These are phyloP conservation scores for Ceuthmochares aereus DNA, from an alignment of 2,113 vertebrate genomes.

Conservation along the genomic window DNA sequence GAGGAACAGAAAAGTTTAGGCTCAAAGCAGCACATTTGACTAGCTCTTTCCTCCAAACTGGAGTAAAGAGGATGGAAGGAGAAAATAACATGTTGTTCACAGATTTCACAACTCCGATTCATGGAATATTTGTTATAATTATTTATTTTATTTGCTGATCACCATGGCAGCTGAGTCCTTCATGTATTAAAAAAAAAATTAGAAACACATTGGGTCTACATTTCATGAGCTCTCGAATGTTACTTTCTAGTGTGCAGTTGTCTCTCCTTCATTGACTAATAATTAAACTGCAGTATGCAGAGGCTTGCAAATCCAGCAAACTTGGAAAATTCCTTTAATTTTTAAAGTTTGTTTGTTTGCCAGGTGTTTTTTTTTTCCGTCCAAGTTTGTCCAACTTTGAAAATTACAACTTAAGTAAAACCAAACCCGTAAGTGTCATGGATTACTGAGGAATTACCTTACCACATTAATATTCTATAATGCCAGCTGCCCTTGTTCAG, in stretches of 20 bases:
- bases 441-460: constrained; percentile 48
- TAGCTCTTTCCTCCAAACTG: background rate
- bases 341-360: constrained; percentile 66
- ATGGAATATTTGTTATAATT: constrained; percentile 56
- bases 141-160: constrained; percentile 63
- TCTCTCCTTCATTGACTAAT: constrained; percentile 58
- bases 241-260: constrained; percentile 40
- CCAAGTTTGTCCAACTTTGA: constrained; percentile 45
- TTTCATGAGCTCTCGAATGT: constrained; percentile 16
- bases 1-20: background rate
- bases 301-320: constrained; percentile 47
- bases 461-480: constrained; percentile 50
- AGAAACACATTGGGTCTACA: constrained; percentile 20
- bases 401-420: constrained; percentile 69
- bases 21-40: background rate
- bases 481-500: constrained; percentile 28
- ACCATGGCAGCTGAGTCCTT: constrained; percentile 44
- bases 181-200: background rate
- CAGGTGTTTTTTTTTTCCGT: constrained; percentile 54
- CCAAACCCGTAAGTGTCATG: constrained; percentile 59
- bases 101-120: constrained; percentile 41
- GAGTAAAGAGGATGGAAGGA: constrained; percentile 4
- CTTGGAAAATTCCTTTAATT: constrained; percentile 71
- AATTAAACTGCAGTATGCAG: constrained; percentile 57
- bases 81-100: constrained; percentile 29